Base-by-base conservation (phyloP, 2,797 vertebrate species). In the Oryzias sinensis region DNA sequence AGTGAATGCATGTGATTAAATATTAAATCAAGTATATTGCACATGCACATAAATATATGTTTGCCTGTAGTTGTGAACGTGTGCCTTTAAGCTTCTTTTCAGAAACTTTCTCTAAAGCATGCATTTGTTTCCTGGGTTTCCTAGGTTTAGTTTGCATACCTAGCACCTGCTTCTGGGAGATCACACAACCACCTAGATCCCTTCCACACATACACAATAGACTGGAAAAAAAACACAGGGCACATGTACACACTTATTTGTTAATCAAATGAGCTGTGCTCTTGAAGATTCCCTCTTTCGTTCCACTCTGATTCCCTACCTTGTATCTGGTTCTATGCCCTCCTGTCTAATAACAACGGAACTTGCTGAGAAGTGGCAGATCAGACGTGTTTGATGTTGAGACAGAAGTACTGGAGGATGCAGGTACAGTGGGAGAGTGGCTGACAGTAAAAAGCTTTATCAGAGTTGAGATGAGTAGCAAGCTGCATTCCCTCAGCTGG, bases 361-460 rank as follows among this genome's bases (percentile, higher is more conserved):
- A 70, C 77, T 76, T 33, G 49, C 70, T 62, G 80, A 77, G 77
- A 84, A 68, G 80, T 70, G 58, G 70, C 69, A 56, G 54, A 81
- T 87, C 67, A 66, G 68, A 76, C 72, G 72, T 48, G 79, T 84
- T 87, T 89, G 87, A 87, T 86, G 82, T 73, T 69, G 72, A 77
- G 81, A 84, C 76, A 82, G 72, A 84, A 87, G 72, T 74, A 60
- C 57, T 82, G 73, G 70, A 76, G 74, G 82, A 82, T 80, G 76
- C 85, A 83, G 81, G 77, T 87, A 84, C 45, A 47, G 45, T 45
- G n/a, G 79, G 79, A 80, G 80, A 82, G 67, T 49, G 74, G 79
- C 77, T 62, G 76, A 89, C 87, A 86, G 84, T 79, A 90, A 89
- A 86, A 87, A 88, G 81, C 82, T 80, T 86, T 81, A 90, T 86